Conservation (phyloP, 2,888 invertebrate genomes). For the Oscheius onirici region DNA sequence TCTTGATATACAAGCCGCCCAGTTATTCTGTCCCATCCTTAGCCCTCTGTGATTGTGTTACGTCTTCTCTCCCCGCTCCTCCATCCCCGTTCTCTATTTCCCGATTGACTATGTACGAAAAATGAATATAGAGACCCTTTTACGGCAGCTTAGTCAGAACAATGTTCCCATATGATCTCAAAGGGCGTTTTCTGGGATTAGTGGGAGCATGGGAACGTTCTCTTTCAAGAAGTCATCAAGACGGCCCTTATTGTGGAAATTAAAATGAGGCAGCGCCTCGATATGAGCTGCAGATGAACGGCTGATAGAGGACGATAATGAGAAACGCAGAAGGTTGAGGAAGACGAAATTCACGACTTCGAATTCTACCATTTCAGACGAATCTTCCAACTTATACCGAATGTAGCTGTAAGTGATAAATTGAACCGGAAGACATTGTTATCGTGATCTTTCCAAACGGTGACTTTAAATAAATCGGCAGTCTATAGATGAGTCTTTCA, state of each 20-base stretch:
- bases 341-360: constrained; percentile 15
- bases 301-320: constrained; percentile 24
- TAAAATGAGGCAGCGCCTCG: constrained; percentile 36
- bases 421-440: too few species aligned
- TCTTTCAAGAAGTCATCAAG: background rate
- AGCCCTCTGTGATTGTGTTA: background rate
- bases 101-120: background rate
- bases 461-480: too few species aligned
- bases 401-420: too few species aligned
- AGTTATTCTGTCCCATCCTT: background rate
- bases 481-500: too few species aligned
- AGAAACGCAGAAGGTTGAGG: constrained; percentile 6
- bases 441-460: too few species aligned
- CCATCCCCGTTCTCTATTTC: background rate
- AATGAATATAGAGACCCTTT: constrained; percentile 13
- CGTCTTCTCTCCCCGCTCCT: background rate
- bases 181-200: background rate
- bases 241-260: constrained; percentile 36
- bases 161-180: constrained; percentile 25
- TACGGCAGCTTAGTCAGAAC: constrained; percentile 9
- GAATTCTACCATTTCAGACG: too few species aligned
- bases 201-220: background rate
- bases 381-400: too few species aligned
- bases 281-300: constrained; percentile 34
- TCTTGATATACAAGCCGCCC: background rate